Evolutionary conservation across 2,797 vertebrate species (phyloP).

Genomic region (Sebastes paucispinis): DNA sequence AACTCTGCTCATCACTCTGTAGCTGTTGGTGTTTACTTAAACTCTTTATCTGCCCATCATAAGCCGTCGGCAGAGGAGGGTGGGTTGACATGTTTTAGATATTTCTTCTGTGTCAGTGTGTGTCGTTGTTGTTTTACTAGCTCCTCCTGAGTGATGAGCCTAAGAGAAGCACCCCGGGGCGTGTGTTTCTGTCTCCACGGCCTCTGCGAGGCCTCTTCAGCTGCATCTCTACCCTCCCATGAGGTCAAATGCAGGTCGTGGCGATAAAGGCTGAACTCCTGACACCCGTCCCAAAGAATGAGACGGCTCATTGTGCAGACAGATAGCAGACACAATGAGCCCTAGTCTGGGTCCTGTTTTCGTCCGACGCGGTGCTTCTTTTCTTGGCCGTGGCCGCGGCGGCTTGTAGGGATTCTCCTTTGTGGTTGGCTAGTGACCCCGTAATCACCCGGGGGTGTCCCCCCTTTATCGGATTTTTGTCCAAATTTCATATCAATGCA

Average conservation of each 20-base stretch:
- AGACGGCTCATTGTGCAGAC: slow-evolving; percentile 74
- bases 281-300: slow-evolving; percentile 72
- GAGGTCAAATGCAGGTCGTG: slow-evolving; percentile 74
- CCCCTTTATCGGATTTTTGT: slow-evolving; percentile 50
- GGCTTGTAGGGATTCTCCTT: slow-evolving; percentile 54
- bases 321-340: slow-evolving; percentile 76
- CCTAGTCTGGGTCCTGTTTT: slow-evolving; percentile 54
- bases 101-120: slow-evolving; percentile 13
- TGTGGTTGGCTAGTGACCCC: slow-evolving; percentile 67
- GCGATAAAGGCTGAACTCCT: slow-evolving; percentile 78
- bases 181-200: slow-evolving; percentile 44
- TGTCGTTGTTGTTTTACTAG: slow-evolving; percentile 38
- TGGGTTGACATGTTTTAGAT: slow-evolving; percentile 29
- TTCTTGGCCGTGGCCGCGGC: slow-evolving; percentile 25
- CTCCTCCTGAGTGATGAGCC: slow-evolving; percentile 54
- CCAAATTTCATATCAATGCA: slow-evolving; percentile 73
- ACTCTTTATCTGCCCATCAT: slow-evolving; percentile 40
- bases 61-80: background rate
- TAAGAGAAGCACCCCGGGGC: slow-evolving; percentile 51
- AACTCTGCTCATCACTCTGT: slow-evolving; percentile 12
- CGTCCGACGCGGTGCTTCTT: slow-evolving; percentile 46
- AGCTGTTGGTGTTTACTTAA: slow-evolving; percentile 52
- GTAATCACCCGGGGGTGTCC: slow-evolving; percentile 47
- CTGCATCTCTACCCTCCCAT: slow-evolving; percentile 58
- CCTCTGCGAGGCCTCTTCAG: slow-evolving; percentile 56